Evolutionary conservation across 2,888 invertebrate species (phyloP), one percentile per base, ranked within the genome.

Genomic region (Colletes collaris): DNA sequence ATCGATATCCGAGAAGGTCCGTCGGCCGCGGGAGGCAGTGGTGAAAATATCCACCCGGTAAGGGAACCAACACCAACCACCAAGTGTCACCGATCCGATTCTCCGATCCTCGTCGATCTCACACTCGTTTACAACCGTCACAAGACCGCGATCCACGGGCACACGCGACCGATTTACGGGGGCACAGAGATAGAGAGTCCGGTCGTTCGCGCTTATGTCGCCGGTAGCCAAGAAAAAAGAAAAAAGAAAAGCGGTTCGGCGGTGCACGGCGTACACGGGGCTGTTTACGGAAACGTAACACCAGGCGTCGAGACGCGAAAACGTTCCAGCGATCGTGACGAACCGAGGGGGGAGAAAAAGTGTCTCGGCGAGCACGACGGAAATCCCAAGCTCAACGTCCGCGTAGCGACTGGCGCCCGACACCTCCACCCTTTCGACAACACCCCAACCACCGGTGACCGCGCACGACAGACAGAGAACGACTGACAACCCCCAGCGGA

Each of bases 321-420:
- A 11, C 4, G 46, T 19, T 44, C 49, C 75, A 46, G 40, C 62
- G 56, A 49, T 19, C 37, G 62, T 53, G 19, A 27, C 10, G 53
- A 4, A 27, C 27, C 27, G 27, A 2, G 40, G 53, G 27, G 40
- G 53, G 52, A 56, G 67, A 78, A 72, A 80, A 64, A 16, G 76
- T 68, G 56, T 59, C 68, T 16, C 16, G 16, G 78, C 83, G 69
- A 70, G 75, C 44, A 76, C 79, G 71, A 79, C 73, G 58, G 82
- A 73, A 86, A 84, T 80, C 82, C 74, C 90, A 79, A 87, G 86
- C 83, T 86, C 86, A 87, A 86, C 87, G 89, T 86, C 84, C 91
- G 87, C 86, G 88, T 87, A 90, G 88, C 88, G 89, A 92, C 92
- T 92, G 90, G 87, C 88, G 90, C 89, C 89, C 82, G 89, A 90